A percentile compares a stretch with the other conserved stretches of the same genome.
phyloP scores from a whole-genome alignment of 2,888 invertebrate species.

The Orchestes rusci region DNA sequence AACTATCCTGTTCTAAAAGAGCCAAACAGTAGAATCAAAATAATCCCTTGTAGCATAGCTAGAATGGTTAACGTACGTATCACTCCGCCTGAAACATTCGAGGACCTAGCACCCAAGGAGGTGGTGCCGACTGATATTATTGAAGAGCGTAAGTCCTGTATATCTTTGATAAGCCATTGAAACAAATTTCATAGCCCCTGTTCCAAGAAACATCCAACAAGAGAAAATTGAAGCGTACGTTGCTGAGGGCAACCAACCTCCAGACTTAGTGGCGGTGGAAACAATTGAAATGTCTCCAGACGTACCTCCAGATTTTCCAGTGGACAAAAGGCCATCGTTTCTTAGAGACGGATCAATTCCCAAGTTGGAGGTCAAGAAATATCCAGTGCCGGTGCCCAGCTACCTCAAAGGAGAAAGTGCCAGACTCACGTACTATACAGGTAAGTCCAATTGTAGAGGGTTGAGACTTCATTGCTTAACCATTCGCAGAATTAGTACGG shows the following conservation, averaged over 20 bases:
- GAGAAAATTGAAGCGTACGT: conserved; percentile 19
- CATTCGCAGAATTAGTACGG: conserved; percentile 29
- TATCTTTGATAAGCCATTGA: no score
- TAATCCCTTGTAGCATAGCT: conserved; percentile 30
- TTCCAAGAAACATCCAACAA: conserved; percentile 24
- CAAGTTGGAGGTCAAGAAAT: conserved; percentile 26
- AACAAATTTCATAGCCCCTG: conserved; percentile 21
- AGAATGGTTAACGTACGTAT: conserved; percentile 33
- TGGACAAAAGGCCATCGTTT: conserved; percentile 28
- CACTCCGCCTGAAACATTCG: conserved; percentile 28
- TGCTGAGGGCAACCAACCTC: conserved; percentile 18
- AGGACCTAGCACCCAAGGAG: conserved; percentile 18
- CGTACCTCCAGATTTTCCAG: conserved; percentile 16
- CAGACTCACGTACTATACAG: conserved; percentile 27
- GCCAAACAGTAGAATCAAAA: conserved; percentile 18
- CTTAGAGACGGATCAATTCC: conserved; percentile 19
- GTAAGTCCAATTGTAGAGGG: conserved; percentile 15
- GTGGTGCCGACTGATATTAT: conserved; percentile 11
- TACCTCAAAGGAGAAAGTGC: conserved; percentile 20
- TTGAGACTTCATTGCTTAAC: no score
- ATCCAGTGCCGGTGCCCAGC: conserved; percentile 23
- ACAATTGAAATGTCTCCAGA: conserved; percentile 27
- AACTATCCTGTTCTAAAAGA: conserved; percentile 26
- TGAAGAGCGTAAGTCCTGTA: conserved; percentile 14
- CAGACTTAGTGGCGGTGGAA: conserved; percentile 18